A percentile compares a stretch with the other conserved stretches of the same genome.
Evolutionary conservation across 2,113 vertebrate species (phyloP).

Genomic region (Lasiurus cinereus): DNA sequence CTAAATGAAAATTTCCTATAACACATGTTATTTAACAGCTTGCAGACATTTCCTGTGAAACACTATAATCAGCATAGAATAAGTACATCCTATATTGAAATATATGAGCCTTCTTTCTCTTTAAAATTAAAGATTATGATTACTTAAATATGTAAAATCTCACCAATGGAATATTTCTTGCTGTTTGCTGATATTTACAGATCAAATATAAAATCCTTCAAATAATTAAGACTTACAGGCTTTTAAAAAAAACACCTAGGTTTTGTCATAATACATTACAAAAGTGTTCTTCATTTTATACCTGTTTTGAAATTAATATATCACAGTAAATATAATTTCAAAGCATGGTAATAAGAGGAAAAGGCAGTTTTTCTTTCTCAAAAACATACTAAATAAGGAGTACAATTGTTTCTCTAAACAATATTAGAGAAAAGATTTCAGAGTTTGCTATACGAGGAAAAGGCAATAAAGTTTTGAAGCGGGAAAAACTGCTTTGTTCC

Average conservation of each 20-base stretch:
- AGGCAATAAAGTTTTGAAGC: slow-evolving; percentile 90
- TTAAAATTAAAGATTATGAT: slow-evolving; percentile 77
- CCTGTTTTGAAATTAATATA: background rate
- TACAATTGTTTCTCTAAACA: slow-evolving; percentile 86
- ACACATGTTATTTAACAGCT: slow-evolving; percentile 81
- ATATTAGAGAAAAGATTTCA: slow-evolving; percentile 86
- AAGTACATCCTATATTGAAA: slow-evolving; percentile 83
- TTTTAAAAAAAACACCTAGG: background rate
- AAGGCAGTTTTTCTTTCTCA: slow-evolving; percentile 79
- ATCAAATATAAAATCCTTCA: slow-evolving; percentile 64
- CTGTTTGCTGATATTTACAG: slow-evolving; percentile 62
- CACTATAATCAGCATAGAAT: slow-evolving; percentile 84
- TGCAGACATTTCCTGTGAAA: slow-evolving; percentile 86
- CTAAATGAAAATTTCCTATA: slow-evolving; percentile 59
- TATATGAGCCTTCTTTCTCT: slow-evolving; percentile 82
- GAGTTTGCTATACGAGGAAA: slow-evolving; percentile 85
- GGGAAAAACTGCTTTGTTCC: slow-evolving; percentile 89
- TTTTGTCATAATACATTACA: slow-evolving; percentile 70
- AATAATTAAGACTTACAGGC: slow-evolving; percentile 28
- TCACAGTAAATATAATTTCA: slow-evolving; percentile 68
- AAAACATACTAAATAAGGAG: slow-evolving; percentile 85
- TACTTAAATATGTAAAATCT: slow-evolving; percentile 77
- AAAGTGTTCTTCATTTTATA: slow-evolving; percentile 65
- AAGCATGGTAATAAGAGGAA: slow-evolving; percentile 66
- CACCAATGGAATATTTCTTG: slow-evolving; percentile 58